These are phyloP conservation scores for Conus betulinus DNA, from an alignment of 1,140 invertebrate genomes.

Conservation along the genomic window DNA sequence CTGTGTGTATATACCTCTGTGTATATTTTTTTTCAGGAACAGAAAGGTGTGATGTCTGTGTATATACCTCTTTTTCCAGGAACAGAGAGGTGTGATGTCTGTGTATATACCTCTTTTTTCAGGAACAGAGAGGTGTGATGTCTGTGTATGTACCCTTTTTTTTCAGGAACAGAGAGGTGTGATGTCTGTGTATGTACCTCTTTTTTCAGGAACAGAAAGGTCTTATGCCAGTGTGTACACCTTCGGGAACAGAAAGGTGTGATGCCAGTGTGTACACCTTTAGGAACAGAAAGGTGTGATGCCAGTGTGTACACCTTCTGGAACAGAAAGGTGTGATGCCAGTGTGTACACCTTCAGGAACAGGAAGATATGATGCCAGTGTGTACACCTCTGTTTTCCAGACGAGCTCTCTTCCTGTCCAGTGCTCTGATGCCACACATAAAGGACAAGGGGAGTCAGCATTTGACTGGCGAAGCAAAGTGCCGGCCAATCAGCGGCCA, in stretches of 20 bases:
- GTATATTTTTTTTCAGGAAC: no score
- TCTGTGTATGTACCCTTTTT: no score
- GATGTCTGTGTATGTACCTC: no score
- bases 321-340: not conserved
- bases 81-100: no score
- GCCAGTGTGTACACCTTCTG: not conserved
- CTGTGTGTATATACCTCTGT: no score
- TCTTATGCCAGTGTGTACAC: not conserved
- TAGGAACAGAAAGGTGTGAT: not conserved
- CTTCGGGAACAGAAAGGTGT: not conserved
- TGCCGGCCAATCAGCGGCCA: slow-evolving; percentile 46
- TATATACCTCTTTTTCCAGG: no score
- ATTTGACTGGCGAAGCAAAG: slow-evolving; percentile 64
- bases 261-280: not conserved
- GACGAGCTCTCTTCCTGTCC: slow-evolving; percentile 56
- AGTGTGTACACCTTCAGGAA: not conserved
- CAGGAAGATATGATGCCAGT: not conserved
- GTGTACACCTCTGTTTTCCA: slow-evolving; percentile 25
- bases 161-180: no score
- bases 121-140: no score
- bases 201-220: no score
- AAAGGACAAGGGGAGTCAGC: slow-evolving; percentile 60
- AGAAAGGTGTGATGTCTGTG: no score
- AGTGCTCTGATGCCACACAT: slow-evolving; percentile 52
- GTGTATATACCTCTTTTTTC: no score